Base-by-base conservation (phyloP, 2,113 vertebrate species). In the Prietella phreatophila region DNA sequence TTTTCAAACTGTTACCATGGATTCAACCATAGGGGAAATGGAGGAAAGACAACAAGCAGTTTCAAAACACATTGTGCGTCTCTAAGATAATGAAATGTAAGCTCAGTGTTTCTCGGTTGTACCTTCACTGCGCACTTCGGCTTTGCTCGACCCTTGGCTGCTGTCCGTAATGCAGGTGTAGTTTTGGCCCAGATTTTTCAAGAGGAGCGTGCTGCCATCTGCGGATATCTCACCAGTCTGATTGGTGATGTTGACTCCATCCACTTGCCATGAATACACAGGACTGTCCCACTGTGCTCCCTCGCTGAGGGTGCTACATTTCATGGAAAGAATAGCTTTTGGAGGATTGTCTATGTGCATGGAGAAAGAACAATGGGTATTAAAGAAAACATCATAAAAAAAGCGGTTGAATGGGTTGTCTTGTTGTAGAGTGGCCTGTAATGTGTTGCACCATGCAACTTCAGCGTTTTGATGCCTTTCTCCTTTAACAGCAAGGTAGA, bases 81-180 rank as follows among this genome's bases (percentile, higher is more conserved):
- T 25, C 4, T 2, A 56, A 33, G 4, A 17, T 20, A 7, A 56
- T 2, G 8, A 30, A 19, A 55, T 22, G 7, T 36, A 19, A 39
- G 2, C 36, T 22, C 9, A 81, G 13, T 15, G 22, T 27, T 71
- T 78, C 5, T 15, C 8, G 42, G n/a, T 11, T 4, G 0, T 84
- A 88, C 87, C 87, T 84, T 30, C 69, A 10, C 82, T 11, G n/a
- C 82, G 10, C 5, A 55, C 19, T 2, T 11, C 3, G 1, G 9
- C n/a, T 15, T 9, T 14, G 15, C 87, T 89, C 6, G 25, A 83
- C 27, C 90, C 91, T 47, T 90, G 89, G 27, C 87, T 90, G 86
- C 86, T 93, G 33, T 50, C 50, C 14, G 85, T 63, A 10, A 90
- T 22, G 39, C 92, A 93, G 42, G 89, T 92, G 86, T 91, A 93